phyloP scores from a whole-genome alignment of 2,113 vertebrate genomes.

The Thamnaconus septentrionalis region DNA sequence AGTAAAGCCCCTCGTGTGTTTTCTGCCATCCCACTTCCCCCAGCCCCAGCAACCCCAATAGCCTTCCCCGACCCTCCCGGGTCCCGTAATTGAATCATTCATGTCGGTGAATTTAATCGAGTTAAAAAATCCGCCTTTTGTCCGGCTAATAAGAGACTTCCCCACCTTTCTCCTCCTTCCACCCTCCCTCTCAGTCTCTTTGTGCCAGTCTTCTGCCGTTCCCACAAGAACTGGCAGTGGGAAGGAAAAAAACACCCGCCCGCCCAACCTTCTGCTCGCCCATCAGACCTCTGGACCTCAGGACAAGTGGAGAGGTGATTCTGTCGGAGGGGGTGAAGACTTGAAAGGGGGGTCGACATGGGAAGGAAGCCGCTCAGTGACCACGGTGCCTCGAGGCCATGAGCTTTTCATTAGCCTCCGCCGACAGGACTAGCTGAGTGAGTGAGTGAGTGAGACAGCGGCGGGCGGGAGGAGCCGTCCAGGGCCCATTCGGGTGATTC shows the following conservation, averaged over 20 bases:
- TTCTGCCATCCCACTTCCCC: no score
- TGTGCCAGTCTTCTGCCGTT: conserved; percentile 15
- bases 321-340: conserved; percentile 34
- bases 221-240: conserved; percentile 22
- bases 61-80: neutral
- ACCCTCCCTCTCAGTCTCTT: conserved; percentile 6
- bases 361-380: conserved; percentile 40
- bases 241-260: neutral
- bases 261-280: neutral
- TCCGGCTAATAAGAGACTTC: conserved; percentile 29
- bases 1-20: no score
- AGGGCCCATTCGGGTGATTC: conserved; percentile 60
- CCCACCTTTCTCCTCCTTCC: conserved; percentile 6
- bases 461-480: conserved; percentile 31
- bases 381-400: conserved; percentile 55
- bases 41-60: neutral
- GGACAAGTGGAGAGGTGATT: conserved; percentile 32
- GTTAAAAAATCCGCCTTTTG: conserved; percentile 38
- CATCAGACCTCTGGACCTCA: conserved; percentile 45
- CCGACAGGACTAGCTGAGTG: conserved; percentile 42
- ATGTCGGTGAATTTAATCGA: conserved; percentile 33
- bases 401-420: conserved; percentile 62
- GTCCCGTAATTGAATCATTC: conserved; percentile 13
- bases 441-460: no score
- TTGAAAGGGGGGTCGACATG: conserved; percentile 41